phyloP scores from a whole-genome alignment of 2,797 vertebrate genomes.

The Neopelma chrysocephalum region DNA sequence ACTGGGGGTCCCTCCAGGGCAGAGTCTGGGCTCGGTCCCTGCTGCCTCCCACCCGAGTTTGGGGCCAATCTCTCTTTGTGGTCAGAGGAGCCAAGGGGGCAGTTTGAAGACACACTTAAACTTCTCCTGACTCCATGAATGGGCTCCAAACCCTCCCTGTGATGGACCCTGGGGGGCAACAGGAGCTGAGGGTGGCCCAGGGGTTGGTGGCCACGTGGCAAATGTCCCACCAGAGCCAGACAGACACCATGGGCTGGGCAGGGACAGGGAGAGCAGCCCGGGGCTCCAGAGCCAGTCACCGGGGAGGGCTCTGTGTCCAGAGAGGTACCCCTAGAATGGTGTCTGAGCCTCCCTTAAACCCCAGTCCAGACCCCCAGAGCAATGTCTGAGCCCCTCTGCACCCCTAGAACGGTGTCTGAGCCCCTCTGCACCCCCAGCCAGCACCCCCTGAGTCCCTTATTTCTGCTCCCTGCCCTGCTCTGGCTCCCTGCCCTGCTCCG shows the following conservation, averaged over 20 bases:
- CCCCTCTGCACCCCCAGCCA: too few relatives aligned
- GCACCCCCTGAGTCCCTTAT: too few relatives aligned
- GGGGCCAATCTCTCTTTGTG: neutral
- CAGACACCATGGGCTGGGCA: neutral
- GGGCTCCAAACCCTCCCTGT: neutral
- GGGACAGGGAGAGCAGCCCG: neutral
- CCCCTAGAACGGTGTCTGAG: neutral
- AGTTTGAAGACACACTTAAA: neutral
- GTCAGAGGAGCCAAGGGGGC: neutral
- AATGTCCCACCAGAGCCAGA: neutral
- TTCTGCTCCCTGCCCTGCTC: too few relatives aligned
- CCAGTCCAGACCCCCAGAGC: too few relatives aligned
- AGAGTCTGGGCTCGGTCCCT: neutral
- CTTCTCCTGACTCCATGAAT: rapidly evolving
- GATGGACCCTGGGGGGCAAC: neutral
- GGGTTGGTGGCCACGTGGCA: neutral
- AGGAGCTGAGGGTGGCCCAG: neutral
- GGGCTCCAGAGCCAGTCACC: rapidly evolving
- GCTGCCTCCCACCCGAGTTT: neutral
- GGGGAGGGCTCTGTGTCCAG: neutral
- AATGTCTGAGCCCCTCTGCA: too few relatives aligned
- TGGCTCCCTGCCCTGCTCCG: too few relatives aligned
- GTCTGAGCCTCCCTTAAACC: too few relatives aligned
- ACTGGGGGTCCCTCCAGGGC: neutral
- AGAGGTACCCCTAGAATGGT: neutral